Percentiles rank a stretch among this genome's conserved stretches.
Conservation (phyloP, 2,797 vertebrate species). For the Gobio occitaniae region DNA sequence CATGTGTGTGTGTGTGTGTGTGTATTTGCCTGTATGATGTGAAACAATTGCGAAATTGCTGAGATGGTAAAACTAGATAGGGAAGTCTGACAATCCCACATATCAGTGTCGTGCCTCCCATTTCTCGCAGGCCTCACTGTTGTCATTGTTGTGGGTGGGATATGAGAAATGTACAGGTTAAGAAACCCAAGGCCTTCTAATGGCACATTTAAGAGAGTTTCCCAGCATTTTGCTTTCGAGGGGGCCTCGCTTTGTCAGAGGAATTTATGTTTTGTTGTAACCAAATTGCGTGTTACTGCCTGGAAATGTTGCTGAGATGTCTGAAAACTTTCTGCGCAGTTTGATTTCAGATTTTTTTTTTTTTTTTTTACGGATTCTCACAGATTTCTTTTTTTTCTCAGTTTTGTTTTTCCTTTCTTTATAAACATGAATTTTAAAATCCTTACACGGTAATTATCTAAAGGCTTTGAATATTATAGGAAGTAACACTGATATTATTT, state of each 20-base stretch:
- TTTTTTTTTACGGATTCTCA: not conserved
- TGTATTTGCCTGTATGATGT: not conserved
- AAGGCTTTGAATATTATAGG: not conserved
- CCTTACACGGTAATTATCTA: not conserved
- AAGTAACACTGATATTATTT: not conserved
- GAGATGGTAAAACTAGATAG: not conserved
- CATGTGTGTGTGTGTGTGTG: too few species aligned
- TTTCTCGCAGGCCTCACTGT: slow-evolving; percentile 10
- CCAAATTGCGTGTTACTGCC: slow-evolving; percentile 4
- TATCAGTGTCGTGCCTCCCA: not conserved
- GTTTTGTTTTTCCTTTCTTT: not conserved
- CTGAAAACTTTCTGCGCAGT: not conserved
- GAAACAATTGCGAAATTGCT: not conserved
- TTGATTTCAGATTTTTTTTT: not conserved
- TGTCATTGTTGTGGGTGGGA: slow-evolving; percentile 13
- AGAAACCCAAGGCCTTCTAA: not conserved
- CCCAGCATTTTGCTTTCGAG: slow-evolving; percentile 19
- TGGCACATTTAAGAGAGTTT: slow-evolving; percentile 5
- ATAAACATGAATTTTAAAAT: not conserved
- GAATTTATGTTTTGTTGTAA: slow-evolving; percentile 29
- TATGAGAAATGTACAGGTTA: slow-evolving; percentile 4
- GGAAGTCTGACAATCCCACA: slow-evolving; percentile 22
- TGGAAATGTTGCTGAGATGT: slow-evolving; percentile 3
- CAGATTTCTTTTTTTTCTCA: too few species aligned
- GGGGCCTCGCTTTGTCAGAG: slow-evolving; percentile 7